A percentile compares a stretch with the other conserved stretches of the same genome.
Conservation (phyloP, 1,140 invertebrate species). For the Ruditapes philippinarum region DNA sequence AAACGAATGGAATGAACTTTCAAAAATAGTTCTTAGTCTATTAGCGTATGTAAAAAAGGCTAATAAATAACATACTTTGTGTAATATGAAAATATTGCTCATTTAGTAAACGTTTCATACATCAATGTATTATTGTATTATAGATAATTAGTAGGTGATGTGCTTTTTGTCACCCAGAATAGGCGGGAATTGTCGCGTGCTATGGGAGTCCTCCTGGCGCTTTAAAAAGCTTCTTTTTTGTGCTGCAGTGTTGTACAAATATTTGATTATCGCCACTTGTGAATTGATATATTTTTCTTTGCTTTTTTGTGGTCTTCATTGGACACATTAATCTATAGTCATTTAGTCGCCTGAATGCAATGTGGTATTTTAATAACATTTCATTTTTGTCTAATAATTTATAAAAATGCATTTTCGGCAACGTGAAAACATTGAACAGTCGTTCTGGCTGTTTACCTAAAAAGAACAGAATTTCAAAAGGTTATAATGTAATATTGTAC, state of each 20-base stretch:
- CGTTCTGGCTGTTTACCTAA: too few relatives aligned
- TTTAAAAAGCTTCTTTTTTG: neutral
- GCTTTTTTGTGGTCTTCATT: neutral
- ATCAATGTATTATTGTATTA: constrained; percentile 13
- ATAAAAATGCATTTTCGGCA: too few relatives aligned
- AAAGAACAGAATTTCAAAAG: too few relatives aligned
- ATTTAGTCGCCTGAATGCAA: neutral
- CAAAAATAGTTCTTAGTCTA: neutral
- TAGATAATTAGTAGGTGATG: neutral
- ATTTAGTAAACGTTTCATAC: neutral
- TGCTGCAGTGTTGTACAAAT: neutral
- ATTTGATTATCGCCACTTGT: neutral
- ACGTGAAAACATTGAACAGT: too few relatives aligned
- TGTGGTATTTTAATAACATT: neutral
- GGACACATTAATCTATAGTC: neutral
- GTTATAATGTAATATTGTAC: too few relatives aligned
- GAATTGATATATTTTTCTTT: constrained; percentile 44
- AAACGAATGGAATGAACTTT: constrained; percentile 14
- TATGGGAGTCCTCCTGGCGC: neutral
- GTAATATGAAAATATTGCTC: neutral
- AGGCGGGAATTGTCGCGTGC: constrained; percentile 15
- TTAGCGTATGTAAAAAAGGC: neutral
- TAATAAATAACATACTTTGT: neutral
- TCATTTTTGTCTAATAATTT: too few relatives aligned
- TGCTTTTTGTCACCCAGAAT: neutral